Evolutionary conservation across 2,797 vertebrate species (phyloP), one percentile per base, ranked within the genome.

Genomic region (Chloroceryle inda): DNA sequence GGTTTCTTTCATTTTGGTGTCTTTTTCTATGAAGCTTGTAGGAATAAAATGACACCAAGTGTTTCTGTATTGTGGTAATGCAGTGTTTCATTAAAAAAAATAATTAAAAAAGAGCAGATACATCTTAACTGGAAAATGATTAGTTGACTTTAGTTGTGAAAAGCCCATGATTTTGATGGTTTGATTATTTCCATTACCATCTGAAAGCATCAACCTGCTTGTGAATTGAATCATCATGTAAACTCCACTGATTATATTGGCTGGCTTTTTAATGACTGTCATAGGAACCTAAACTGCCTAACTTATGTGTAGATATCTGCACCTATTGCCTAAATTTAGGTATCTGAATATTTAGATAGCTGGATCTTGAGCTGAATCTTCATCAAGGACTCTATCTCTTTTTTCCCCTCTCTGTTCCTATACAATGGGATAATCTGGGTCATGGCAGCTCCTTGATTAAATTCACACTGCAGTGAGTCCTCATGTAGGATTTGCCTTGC

Each of bases 91-190:
- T 40, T 13, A 14, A 58, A 14, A 59, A 35, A 58, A 58, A 14
- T 22, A 61, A 61, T 13, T 19, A 27, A 50, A 38, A 11, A 1
- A 18, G 10, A 3, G 0, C 1, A 42, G 45, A n/a, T 12, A 11
- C 11, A n/a, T 14, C 9, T 53, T 23, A 24, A 26, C 1, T 37
- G 5, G 31, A 76, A 89, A 95, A 74, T 3, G 4, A 2, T 2
- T 26, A 37, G 8, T 33, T 61, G 26, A 66, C 62, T 62, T 55
- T n/a, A 18, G 1, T 29, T 50, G 12, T 55, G 52, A 26, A 72
- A 56, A 87, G 56, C 29, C 42, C 21, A 21, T 61, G 6, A 56
- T 69, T 80, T 45, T 53, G 16, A 10, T 40, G 16, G 5, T 37
- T 74, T 64, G 53, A 18, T 58, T 74, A 29, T 5, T 55, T 58